A percentile compares a stretch with the other conserved stretches of the same genome.
Conservation (phyloP, 1,140 invertebrate species). For the Diploscapter pachys region DNA sequence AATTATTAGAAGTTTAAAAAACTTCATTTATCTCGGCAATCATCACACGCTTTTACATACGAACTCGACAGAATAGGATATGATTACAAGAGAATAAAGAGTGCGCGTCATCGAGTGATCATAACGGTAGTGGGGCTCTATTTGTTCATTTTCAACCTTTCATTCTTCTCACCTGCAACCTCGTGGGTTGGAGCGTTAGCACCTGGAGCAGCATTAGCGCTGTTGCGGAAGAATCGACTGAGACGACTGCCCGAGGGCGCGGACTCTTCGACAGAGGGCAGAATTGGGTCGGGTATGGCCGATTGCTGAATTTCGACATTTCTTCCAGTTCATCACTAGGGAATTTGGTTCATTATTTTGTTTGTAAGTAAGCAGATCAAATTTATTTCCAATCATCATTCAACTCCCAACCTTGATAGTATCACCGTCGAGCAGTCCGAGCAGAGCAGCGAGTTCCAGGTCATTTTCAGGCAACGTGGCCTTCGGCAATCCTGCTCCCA, state of each 20-base stretch:
- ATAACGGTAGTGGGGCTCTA: too few species aligned
- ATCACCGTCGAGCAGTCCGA: slow-evolving; percentile 29
- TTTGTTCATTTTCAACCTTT: too few species aligned
- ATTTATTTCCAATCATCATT: slow-evolving; percentile 21
- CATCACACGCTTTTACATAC: too few species aligned
- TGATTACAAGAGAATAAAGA: too few species aligned
- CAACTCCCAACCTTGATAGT: slow-evolving; percentile 6
- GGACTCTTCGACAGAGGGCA: not conserved
- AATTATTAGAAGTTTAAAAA: too few species aligned
- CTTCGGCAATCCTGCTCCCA: slow-evolving; percentile 5
- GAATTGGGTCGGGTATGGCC: not conserved
- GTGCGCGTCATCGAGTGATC: too few species aligned
- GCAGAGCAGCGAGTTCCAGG: slow-evolving; percentile 37
- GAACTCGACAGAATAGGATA: too few species aligned
- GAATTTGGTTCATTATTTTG: not conserved
- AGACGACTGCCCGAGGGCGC: slow-evolving; percentile 5
- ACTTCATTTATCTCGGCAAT: too few species aligned
- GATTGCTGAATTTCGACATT: not conserved
- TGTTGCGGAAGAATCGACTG: slow-evolving; percentile 18
- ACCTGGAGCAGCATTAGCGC: slow-evolving; percentile 6
- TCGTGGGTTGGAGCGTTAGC: too few species aligned
- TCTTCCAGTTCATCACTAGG: too few species aligned
- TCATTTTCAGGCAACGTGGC: slow-evolving; percentile 20
- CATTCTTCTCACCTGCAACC: too few species aligned
- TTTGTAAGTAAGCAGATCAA: slow-evolving; percentile 32